Evolutionary conservation across 2,888 invertebrate species (phyloP), one percentile per base, ranked within the genome.

Genomic region (Morinoia aosen): DNA sequence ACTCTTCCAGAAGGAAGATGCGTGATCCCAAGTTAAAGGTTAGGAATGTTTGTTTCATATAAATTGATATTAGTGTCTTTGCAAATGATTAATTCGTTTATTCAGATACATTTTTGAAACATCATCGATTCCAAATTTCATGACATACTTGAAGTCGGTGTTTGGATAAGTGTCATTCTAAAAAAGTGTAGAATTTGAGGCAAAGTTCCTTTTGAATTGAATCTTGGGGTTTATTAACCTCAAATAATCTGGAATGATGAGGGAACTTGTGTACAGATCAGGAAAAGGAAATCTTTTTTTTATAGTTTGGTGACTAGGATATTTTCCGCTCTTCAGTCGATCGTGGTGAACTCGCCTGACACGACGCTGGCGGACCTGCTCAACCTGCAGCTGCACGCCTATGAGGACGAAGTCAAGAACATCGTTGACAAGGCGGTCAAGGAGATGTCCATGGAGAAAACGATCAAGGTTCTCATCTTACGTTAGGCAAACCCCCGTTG

Each of bases 381-480:
- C 96, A 98, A 98, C 11, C 97, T 99, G 95, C 99, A 99, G 97
- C 98, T 99, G 19, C 99, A 99, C 97, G 99, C 99, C 97, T 99
- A 99, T 97, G 99, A 99, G 97, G 99, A 99, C 97, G 99, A 99
- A 97, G 99, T 99, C 0, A 99, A 99, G 97, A 99, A 99, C 97
- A 99, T 99, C 97, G 99, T 99, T 16, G 99, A 99, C 97, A 99
- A 99, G 97, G 99, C 99, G 0, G 99, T 99, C 0, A 99, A 99
- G 97, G 99, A 99, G 97, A 99, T 99, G 99, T 99, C 99, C 4
- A 99, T 99, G 99, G 99, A 99, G 97, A 99, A 99, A 97, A 98
- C 98, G 95, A 98, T 99, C 95, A 98, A 98, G 95, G 96, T 96
- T 16, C 40, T 58, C 19, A n/a, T n/a, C 76, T 48, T 48, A 48